Base-by-base conservation (phyloP, 1,140 invertebrate genomes). In the Drosophila equinoxialis region DNA sequence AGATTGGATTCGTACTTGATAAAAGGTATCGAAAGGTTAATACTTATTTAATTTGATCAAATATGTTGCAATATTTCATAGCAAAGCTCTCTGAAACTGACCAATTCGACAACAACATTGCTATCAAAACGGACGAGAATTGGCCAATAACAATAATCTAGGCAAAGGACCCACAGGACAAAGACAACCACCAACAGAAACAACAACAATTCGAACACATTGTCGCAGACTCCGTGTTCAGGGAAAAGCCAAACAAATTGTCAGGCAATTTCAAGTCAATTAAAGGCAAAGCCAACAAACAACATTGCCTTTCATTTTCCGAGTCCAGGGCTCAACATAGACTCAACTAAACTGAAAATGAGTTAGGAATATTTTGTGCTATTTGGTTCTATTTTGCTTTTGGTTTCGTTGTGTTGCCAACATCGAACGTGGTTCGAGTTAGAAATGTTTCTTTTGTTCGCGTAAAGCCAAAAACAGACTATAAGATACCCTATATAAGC, bases 201-300 rank as follows among this genome's bases (percentile, higher is more conserved):
- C 17, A 48, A 48, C 7, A 48, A 20, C 7, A 48, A 48, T 48
- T 6, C 45, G 0, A 48, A 10, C 14, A 48, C 45, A 48, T 48
- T 48, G 14, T 48, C 17, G 17, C 3, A 20, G 7, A 48, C 1
- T 14, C 6, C 4, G 42, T 14, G n/a, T 45, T 48, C 14, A 48
- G 8, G 11, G 6, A 20, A 48, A 48, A 48, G 45, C 45, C 45
- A 48, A 48, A 48, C 45, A 48, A 48, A 48, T 48, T 48, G 45
- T 48, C 45, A 48, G 45, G 45, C 45, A 48, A 48, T 48, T 48
- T 48, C 45, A 48, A 48, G 45, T 48, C 45, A 48, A 48, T 48
- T 48, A 48, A 48, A 48, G 45, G 45, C 14, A 48, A 48, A 48
- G 45, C 45, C 45, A 48, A 48, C 45, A 13, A 48, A 48, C 17